phyloP scores from a whole-genome alignment of 2,113 vertebrate genomes.

The Mionectes macconnelli region DNA sequence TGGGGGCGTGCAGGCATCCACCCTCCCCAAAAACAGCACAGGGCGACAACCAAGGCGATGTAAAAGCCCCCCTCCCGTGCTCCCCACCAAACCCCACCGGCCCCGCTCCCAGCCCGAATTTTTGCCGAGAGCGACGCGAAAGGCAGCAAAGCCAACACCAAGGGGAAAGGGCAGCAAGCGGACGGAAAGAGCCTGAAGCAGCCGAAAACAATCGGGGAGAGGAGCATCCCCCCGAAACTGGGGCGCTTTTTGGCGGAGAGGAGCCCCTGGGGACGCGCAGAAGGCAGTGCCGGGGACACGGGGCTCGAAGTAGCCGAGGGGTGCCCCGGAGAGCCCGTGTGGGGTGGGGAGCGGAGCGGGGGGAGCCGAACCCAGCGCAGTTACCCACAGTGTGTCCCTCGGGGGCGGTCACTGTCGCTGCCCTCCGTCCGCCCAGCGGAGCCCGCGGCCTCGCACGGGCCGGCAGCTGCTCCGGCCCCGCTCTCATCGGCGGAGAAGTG shows the following conservation, averaged over 20 bases:
- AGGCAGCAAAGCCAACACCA: neutral
- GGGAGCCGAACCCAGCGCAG: neutral
- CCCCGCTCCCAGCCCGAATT: rapidly evolving
- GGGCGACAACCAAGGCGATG: neutral
- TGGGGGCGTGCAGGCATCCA: rapidly evolving
- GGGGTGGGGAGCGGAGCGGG: neutral
- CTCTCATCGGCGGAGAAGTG: neutral
- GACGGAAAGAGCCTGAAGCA: neutral
- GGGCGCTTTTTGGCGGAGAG: neutral
- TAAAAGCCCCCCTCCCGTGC: neutral
- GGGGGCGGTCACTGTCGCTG: neutral
- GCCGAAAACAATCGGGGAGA: rapidly evolving
- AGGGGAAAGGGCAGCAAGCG: neutral
- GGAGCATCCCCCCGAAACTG: neutral
- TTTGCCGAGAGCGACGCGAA: neutral
- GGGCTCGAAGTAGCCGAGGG: neutral
- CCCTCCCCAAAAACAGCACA: rapidly evolving
- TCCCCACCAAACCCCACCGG: neutral
- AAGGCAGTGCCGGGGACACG: neutral
- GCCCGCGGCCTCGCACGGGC: neutral
- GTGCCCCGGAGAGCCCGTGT: rapidly evolving
- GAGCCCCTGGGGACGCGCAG: rapidly evolving
- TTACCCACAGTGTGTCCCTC: neutral
- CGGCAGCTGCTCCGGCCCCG: neutral
- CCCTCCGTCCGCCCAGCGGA: neutral